Percentiles rank a stretch among this genome's conserved stretches.
These are phyloP conservation scores for Zosterops pallidus DNA, from an alignment of 2,113 vertebrate genomes.

Conservation along the genomic window DNA sequence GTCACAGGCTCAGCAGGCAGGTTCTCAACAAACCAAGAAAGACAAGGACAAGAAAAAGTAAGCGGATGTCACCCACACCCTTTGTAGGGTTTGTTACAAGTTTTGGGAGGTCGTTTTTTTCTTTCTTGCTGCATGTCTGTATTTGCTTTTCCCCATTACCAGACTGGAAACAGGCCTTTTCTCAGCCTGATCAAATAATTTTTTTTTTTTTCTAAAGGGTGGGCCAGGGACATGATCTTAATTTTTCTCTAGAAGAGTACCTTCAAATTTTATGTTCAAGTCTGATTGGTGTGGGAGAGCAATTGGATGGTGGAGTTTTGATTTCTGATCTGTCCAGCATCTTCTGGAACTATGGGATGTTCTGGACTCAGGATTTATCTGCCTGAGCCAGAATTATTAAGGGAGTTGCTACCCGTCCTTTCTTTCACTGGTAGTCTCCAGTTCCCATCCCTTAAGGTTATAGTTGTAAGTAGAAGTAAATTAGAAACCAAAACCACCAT, in stretches of 20 bases:
- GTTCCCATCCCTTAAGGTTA: not conserved
- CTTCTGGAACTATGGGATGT: not conserved
- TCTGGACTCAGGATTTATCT: not conserved
- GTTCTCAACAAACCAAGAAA: conserved; percentile 85
- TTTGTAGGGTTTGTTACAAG: conserved; percentile 26
- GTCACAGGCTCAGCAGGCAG: conserved; percentile 82
- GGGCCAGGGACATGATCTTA: conserved; percentile 56
- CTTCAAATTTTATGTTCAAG: not conserved
- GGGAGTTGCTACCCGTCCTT: not conserved
- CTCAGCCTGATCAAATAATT: conserved; percentile 59
- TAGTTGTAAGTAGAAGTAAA: not conserved
- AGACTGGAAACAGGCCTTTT: conserved; percentile 67
- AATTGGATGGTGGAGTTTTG: not conserved
- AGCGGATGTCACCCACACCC: conserved; percentile 57
- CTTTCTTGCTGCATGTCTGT: conserved; percentile 71
- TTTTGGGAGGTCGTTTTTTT: conserved; percentile 20
- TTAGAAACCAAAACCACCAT: not conserved
- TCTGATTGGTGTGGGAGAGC: conserved; percentile 20
- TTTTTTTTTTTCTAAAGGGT: conserved; percentile 67
- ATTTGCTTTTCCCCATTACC: conserved; percentile 63
- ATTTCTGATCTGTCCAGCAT: not conserved
- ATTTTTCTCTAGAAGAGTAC: conserved; percentile 55
- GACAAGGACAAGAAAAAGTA: conserved; percentile 91
- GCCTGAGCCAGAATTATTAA: not conserved
- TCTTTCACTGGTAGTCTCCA: not conserved